Conservation (phyloP, 2,888 invertebrate genomes). For the Eupithecia inturbata region DNA sequence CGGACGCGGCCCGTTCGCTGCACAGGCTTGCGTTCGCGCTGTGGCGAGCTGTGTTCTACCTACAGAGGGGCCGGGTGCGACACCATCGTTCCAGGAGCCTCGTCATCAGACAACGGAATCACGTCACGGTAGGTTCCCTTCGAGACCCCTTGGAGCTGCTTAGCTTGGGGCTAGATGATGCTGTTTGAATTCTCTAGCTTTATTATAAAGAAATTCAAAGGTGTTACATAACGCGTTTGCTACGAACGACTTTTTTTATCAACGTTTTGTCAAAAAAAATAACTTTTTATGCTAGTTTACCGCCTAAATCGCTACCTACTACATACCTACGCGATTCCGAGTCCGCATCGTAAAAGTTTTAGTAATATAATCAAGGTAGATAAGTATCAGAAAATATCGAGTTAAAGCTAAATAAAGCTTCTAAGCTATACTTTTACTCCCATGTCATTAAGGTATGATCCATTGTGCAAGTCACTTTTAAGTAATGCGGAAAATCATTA, state of each 20-base stretch:
- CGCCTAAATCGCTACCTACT: background rate
- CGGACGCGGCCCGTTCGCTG: conserved; percentile 85
- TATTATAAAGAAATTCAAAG: background rate
- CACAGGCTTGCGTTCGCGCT: conserved; percentile 89
- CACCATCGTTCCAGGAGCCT: conserved; percentile 59
- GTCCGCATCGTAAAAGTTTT: background rate
- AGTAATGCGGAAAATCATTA: conserved; percentile 41
- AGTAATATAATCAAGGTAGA: background rate
- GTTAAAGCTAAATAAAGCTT: background rate
- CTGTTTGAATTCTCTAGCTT: background rate
- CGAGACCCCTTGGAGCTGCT: background rate
- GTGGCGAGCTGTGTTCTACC: conserved; percentile 89
- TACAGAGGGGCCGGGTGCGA: conserved; percentile 79
- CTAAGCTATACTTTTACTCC: background rate
- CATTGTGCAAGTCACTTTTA: conserved; percentile 37
- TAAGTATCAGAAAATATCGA: background rate
- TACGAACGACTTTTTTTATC: background rate
- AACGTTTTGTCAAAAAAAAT: background rate
- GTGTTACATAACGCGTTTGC: background rate
- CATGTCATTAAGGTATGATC: conserved; percentile 19
- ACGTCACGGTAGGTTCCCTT: conserved; percentile 59
- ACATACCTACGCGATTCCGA: background rate
- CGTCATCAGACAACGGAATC: conserved; percentile 41
- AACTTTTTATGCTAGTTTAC: background rate
- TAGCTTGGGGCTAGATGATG: background rate